Evolutionary conservation across 2,888 invertebrate species (phyloP), one percentile per base, ranked within the genome.

Genomic region (Mactromeris polynyma): DNA sequence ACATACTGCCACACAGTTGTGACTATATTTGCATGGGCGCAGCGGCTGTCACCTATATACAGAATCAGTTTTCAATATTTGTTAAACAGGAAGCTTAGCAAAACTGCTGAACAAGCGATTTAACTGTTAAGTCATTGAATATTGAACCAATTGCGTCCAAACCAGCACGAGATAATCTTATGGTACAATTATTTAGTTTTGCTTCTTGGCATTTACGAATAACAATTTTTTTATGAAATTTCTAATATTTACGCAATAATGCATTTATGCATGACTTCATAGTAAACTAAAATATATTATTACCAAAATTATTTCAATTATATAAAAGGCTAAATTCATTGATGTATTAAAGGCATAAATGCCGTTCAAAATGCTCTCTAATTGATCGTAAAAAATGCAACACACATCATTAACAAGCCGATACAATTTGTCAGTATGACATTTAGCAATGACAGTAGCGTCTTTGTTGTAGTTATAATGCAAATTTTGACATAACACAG

Each of bases 351-450:
- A 64, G 58, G 14, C 73, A 33, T 14, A 73, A 73, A 73, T 33
- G 73, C 9, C 73, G 14, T 11, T 17, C 73, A 73, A 33, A 73
- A 73, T 73, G 73, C 73, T 33, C 33, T 73, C 73, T 36, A 73
- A 73, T 33, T 73, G 33, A 19, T 73, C 33, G 26, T 73, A 33
- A 73, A 73, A 73, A 33, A 73, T 73, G 73, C 73, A 73, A 73
- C 73, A 73, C 33, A 33, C 33, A 58, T 58, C n/a, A 21, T n/a
- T n/a, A 26, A n/a, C 58, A 73, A 73, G 73, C 73, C 33, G 26
- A 33, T 73, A 73, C 14, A 73, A 1, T 33, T 73, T 33, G 33
- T 73, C 73, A 73, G 73, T 33, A 73, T 36, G 73, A 36, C 73
- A 73, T 73, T 73, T 36, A 73, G 73, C 73, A 73, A 33, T 17